These are phyloP conservation scores for Ursus arctos DNA, from an alignment of 2,113 vertebrate species.

Conservation along the genomic window DNA sequence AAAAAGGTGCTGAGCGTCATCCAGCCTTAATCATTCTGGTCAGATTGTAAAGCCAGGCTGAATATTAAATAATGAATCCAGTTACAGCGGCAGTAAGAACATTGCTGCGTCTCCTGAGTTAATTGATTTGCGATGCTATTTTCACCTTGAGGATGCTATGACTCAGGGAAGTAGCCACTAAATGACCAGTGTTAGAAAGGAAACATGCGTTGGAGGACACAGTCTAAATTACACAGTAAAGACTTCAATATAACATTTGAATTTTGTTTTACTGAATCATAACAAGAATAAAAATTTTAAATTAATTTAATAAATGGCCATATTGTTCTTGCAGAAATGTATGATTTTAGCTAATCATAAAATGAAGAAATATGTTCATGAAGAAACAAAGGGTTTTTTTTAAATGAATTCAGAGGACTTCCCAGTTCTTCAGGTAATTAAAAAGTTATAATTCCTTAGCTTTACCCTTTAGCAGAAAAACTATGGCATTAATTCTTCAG, in stretches of 20 bases:
- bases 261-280: neutral
- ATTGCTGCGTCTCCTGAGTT: neutral
- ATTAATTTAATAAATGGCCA: neutral
- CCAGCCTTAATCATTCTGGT: neutral
- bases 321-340: neutral
- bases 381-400: neutral
- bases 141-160: neutral
- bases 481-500: neutral
- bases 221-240: neutral
- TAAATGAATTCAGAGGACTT: neutral
- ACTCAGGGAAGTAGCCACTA: neutral
- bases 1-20: neutral
- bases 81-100: neutral
- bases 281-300: neutral
- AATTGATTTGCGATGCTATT: neutral
- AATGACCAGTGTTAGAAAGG: neutral
- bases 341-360: neutral
- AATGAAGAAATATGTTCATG: neutral
- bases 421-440: neutral
- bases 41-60: neutral
- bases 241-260: neutral
- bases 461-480: neutral
- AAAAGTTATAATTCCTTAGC: neutral
- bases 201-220: neutral
- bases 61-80: slow-evolving; percentile 37